phyloP scores from a whole-genome alignment of 2,113 vertebrate species.

The Echinops telfairi region DNA sequence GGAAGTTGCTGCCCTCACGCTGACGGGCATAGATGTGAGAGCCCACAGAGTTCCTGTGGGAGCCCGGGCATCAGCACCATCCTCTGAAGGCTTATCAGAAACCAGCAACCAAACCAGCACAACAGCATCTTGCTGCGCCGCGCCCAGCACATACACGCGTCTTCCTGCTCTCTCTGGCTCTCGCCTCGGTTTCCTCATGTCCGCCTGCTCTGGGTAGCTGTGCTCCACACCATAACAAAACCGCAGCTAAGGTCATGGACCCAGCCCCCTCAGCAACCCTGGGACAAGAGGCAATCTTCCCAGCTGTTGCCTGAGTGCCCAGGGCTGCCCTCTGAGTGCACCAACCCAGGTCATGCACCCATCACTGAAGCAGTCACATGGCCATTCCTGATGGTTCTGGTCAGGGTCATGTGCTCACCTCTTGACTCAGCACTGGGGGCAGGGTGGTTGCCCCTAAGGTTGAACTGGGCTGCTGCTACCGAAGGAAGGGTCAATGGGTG shows the following conservation, averaged over 20 bases:
- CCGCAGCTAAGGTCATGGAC: too few relatives aligned
- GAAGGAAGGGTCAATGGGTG: background rate
- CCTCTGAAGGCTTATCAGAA: background rate
- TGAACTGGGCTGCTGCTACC: background rate
- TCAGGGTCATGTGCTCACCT: background rate
- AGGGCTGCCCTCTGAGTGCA: background rate
- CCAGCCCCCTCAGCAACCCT: background rate
- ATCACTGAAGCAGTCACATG: background rate
- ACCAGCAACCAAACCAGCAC: background rate
- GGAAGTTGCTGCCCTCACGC: background rate
- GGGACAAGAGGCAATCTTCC: background rate
- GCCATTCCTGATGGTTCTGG: background rate
- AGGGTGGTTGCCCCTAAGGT: background rate
- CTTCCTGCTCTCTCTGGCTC: background rate
- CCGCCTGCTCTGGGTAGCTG: background rate
- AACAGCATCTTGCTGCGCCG: fast-evolving
- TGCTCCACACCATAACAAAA: background rate
- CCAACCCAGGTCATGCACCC: fast-evolving
- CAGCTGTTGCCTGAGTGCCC: too few relatives aligned
- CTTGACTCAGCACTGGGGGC: fast-evolving
- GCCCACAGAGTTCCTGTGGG: background rate
- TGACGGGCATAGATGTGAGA: background rate
- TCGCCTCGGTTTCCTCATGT: background rate
- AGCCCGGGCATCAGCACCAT: background rate
- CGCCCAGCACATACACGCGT: fast-evolving